A percentile compares a stretch with the other conserved stretches of the same genome.
Conservation (phyloP, 2,888 invertebrate species). For the Oxycera nigricornis region DNA sequence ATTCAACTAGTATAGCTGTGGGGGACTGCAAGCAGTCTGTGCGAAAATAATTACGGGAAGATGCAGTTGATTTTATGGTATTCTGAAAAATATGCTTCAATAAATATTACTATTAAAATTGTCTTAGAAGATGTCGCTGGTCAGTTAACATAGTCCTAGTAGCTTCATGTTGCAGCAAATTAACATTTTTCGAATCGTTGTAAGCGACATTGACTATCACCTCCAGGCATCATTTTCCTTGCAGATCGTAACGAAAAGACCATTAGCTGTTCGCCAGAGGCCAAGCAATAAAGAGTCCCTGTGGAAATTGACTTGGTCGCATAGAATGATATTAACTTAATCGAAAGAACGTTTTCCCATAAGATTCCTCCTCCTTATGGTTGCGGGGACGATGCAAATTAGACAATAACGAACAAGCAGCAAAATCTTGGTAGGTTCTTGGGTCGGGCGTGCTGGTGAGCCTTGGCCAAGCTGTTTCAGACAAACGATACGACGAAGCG, state of each 20-base stretch:
- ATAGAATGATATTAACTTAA: constrained; percentile 32
- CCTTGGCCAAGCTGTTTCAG: neutral
- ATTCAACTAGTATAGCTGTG: constrained; percentile 19
- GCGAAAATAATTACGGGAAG: neutral
- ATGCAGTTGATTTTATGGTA: too few relatives aligned
- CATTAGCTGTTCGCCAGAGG: neutral
- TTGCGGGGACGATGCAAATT: constrained; percentile 31
- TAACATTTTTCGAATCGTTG: too few relatives aligned
- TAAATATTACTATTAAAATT: too few relatives aligned
- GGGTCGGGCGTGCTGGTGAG: neutral
- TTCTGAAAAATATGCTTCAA: neutral
- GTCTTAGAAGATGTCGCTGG: too few relatives aligned
- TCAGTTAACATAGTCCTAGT: too few relatives aligned
- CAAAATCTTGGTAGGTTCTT: constrained; percentile 13
- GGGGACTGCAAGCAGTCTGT: constrained; percentile 15
- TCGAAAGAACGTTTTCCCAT: constrained; percentile 29
- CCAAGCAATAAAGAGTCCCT: constrained; percentile 6
- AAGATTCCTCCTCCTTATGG: constrained; percentile 13
- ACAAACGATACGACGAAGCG: neutral
- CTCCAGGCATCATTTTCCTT: neutral
- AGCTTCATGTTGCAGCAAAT: too few relatives aligned
- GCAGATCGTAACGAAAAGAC: neutral
- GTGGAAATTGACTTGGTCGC: constrained; percentile 27
- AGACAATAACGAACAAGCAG: constrained; percentile 20
- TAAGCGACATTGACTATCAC: too few relatives aligned